Percentiles rank a stretch among this genome's conserved stretches.
Evolutionary conservation across 2,888 invertebrate genomes (phyloP).

Genomic region (Drosophila koepferae): DNA sequence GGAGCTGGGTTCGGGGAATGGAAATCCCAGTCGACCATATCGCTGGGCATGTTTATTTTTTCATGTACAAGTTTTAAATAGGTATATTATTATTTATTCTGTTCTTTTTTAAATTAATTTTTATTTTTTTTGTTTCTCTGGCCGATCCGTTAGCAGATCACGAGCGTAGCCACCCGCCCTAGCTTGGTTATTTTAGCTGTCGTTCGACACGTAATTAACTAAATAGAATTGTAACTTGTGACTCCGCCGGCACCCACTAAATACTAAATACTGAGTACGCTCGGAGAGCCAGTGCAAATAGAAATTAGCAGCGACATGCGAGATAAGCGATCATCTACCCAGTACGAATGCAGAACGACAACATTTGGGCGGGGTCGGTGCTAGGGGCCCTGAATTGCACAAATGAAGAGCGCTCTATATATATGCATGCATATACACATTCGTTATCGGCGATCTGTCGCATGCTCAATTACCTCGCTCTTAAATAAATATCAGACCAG

Average conservation of each 20-base stretch:
- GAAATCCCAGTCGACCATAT: constrained; percentile 16
- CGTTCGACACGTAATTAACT: constrained; percentile 56
- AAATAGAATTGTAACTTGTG: constrained; percentile 27
- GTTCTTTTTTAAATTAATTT: background rate
- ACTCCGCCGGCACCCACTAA: constrained; percentile 9
- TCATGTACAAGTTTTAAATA: background rate
- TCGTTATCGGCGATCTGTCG: constrained; percentile 59
- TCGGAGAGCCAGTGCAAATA: constrained; percentile 38
- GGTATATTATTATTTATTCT: background rate
- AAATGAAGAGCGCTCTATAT: constrained; percentile 19
- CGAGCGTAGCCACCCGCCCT: background rate
- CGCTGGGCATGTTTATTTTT: constrained; percentile 27
- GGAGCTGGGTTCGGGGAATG: background rate
- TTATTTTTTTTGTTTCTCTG: background rate
- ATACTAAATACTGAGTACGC: background rate
- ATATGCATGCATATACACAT: background rate
- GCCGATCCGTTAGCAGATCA: constrained; percentile 18
- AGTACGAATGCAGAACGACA: constrained; percentile 52
- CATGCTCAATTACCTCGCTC: constrained; percentile 60
- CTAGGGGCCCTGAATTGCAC: constrained; percentile 1
- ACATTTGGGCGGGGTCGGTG: constrained; percentile 22
- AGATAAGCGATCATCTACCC: constrained; percentile 64
- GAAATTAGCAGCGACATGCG: constrained; percentile 70
- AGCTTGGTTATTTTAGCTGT: background rate
- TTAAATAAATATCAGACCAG: constrained; percentile 35